Conservation (phyloP, 2,888 invertebrate species). For the Lasioglossum malachurum region DNA sequence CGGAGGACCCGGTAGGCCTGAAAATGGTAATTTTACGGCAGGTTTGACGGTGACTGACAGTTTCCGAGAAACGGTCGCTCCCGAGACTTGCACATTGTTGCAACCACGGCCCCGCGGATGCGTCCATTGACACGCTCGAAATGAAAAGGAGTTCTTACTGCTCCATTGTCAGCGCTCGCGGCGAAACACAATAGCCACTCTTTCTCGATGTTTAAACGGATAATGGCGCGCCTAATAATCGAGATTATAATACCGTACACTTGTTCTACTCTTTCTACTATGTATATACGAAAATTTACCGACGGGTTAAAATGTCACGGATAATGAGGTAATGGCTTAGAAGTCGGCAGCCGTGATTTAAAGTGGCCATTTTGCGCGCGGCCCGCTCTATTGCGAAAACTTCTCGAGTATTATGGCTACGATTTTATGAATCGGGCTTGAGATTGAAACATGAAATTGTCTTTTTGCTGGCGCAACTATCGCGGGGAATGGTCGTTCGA, state of each 20-base stretch:
- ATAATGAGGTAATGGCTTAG: conserved; percentile 1
- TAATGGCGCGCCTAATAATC: background rate
- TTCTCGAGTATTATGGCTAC: background rate
- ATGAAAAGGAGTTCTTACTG: background rate
- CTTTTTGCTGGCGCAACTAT: background rate
- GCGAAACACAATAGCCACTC: background rate
- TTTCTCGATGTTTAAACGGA: background rate
- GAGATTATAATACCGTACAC: background rate
- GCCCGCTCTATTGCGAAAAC: background rate
- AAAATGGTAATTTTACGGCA: conserved; percentile 36
- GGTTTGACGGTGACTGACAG: background rate
- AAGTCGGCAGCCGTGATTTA: background rate
- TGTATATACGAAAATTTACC: background rate
- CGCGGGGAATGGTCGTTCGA: background rate
- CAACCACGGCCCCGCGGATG: background rate
- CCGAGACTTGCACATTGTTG: background rate
- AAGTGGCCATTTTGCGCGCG: background rate
- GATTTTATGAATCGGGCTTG: background rate
- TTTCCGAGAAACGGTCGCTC: conserved; percentile 36
- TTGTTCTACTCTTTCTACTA: background rate
- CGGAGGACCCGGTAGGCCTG: conserved; percentile 21
- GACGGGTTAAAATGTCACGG: background rate
- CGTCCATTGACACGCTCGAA: conserved; percentile 8
- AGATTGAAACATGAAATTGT: background rate
- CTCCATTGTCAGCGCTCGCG: background rate